Evolutionary conservation across 2,888 invertebrate species (phyloP).

Genomic region (Cephus sareptanus): DNA sequence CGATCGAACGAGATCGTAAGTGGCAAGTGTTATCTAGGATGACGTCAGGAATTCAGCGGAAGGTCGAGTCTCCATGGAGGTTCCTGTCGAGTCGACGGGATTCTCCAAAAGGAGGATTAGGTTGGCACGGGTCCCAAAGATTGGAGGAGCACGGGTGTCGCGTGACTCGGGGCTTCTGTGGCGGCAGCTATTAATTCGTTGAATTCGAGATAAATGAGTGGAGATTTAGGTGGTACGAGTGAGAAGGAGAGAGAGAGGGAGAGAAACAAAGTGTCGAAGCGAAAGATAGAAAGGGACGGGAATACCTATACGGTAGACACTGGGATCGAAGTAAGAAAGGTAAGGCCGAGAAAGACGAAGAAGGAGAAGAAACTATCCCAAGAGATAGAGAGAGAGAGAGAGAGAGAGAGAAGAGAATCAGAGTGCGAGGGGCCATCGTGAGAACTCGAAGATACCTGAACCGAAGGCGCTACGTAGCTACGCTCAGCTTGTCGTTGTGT

Average conservation of each 20-base stretch:
- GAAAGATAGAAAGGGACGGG: neutral
- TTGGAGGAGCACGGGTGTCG: neutral
- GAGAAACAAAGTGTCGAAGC: neutral
- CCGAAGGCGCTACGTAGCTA: neutral
- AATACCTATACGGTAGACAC: neutral
- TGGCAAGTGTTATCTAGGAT: neutral
- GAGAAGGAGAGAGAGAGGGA: neutral
- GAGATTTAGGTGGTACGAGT: neutral
- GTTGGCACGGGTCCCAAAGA: neutral
- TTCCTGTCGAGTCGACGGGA: neutral
- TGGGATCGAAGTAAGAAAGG: neutral
- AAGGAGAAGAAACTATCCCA: neutral
- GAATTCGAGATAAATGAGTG: neutral
- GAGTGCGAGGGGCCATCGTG: neutral
- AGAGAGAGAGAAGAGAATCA: neutral
- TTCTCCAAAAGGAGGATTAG: neutral
- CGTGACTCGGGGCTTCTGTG: neutral
- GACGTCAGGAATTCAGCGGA: neutral
- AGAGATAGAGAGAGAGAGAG: neutral
- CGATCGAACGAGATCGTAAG: neutral
- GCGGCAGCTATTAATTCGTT: conserved; percentile 6
- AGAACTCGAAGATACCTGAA: conserved; percentile 2
- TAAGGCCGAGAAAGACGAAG: neutral
- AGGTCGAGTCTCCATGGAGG: neutral
- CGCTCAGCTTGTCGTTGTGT: neutral